Conservation (phyloP, 2,113 vertebrate species). For the Rhabdornis inornatus region DNA sequence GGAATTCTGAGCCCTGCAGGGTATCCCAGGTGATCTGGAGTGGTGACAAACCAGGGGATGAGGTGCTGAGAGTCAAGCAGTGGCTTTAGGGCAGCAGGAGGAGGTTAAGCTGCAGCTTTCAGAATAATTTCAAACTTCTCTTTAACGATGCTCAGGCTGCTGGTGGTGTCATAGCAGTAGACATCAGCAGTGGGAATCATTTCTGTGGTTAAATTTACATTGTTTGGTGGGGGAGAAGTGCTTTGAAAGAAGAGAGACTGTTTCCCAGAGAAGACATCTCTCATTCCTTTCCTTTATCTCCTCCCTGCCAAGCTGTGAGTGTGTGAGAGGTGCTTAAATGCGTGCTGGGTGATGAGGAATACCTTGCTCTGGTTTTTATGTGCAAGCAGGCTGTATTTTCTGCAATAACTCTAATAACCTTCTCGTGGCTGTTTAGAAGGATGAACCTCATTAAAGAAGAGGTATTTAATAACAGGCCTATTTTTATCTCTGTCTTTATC, state of each 20-base stretch:
- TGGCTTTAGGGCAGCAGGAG: background rate
- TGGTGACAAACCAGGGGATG: background rate
- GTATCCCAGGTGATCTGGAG: background rate
- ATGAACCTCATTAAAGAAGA: constrained; percentile 54
- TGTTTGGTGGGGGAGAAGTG: background rate
- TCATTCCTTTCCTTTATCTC: constrained; percentile 8
- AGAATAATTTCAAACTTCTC: background rate
- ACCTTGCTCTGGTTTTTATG: background rate
- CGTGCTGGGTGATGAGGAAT: constrained; percentile 18
- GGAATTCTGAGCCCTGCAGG: background rate
- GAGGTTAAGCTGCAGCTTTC: background rate
- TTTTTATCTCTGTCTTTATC: constrained; percentile 62
- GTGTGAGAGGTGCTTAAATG: background rate
- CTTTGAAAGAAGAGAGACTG: background rate
- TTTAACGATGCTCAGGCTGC: background rate
- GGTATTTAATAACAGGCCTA: constrained; percentile 51
- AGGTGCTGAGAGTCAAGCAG: background rate
- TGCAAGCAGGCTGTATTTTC: background rate
- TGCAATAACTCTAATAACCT: constrained; percentile 31
- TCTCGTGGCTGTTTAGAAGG: constrained; percentile 14
- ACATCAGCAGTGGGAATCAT: background rate
- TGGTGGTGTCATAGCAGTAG: background rate
- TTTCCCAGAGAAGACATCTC: background rate
- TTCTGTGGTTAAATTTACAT: background rate
- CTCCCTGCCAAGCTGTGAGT: background rate